A percentile compares a stretch with the other conserved stretches of the same genome.
Conservation (phyloP, 1,140 invertebrate genomes). For the Sinonovacula constricta region DNA sequence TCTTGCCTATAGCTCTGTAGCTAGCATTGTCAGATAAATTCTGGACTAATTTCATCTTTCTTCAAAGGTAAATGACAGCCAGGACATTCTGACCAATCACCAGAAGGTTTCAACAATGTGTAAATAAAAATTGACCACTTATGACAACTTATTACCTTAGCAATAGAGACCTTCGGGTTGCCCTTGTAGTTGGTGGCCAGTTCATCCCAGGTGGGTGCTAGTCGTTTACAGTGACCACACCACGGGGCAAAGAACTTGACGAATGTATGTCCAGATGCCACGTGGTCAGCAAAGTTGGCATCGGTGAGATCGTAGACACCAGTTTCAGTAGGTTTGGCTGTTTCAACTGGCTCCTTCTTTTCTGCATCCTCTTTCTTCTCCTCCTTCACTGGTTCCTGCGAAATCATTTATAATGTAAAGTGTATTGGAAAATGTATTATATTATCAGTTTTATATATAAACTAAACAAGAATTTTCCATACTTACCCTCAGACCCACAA, state of each 20-base stretch:
- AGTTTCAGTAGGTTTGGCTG: background rate
- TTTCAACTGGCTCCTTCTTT: conserved; percentile 61
- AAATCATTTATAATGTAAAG: background rate
- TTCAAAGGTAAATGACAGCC: too few relatives aligned
- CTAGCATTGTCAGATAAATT: too few relatives aligned
- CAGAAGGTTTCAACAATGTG: too few relatives aligned
- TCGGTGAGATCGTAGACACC: conserved; percentile 84
- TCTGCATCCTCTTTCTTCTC: conserved; percentile 22
- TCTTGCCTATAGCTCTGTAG: too few relatives aligned
- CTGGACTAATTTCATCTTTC: too few relatives aligned
- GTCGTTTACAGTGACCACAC: conserved; percentile 91
- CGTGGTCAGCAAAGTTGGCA: conserved; percentile 84
- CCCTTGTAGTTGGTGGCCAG: too few relatives aligned
- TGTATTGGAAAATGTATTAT: background rate
- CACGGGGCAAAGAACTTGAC: conserved; percentile 96
- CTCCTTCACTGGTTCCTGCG: background rate
- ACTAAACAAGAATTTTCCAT: background rate
- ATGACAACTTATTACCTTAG: too few relatives aligned
- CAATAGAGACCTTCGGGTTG: conserved; percentile 83
- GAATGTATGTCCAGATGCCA: conserved; percentile 86
- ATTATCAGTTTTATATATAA: background rate
- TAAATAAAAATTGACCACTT: too few relatives aligned
- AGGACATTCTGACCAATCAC: too few relatives aligned
- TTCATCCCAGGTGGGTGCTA: too few relatives aligned
- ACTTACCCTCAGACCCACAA: background rate